Evolutionary conservation across 92 coral and sea anemone genomes (phyloP), one percentile per base, ranked within the genome.

Genomic region (Blastomussa wellsi): DNA sequence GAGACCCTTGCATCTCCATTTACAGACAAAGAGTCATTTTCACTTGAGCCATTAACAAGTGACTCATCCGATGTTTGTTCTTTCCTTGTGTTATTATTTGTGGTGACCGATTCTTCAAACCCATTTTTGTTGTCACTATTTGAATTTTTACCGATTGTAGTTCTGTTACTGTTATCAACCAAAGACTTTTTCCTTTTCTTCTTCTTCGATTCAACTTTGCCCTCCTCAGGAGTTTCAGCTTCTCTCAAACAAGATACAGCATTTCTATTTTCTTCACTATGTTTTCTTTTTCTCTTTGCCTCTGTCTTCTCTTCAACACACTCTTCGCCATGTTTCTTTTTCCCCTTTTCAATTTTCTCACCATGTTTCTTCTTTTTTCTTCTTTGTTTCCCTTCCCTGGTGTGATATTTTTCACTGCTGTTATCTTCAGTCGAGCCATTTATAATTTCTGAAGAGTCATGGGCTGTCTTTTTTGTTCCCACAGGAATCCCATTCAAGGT

Each of bases 291-390:
- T 41, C 77, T 55, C 84, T 29, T 52, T 78, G 59, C 44, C 75
- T 79, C 26, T 73, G 33, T 77, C 70, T 48, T 52, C 8, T 67
- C 72, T 22, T 76, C 69, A 36, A 5, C 13, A 55, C 51, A 37
- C 2, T 75, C 26, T 1, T 35, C 36, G n/a, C n/a, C 57, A 0
- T 39, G 14, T 51, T 31, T 33, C 14, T 19, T 41, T 15, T 74
- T 29, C 44, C 19, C 87, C 62, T 44, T 44, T 80, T 37, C 87
- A 59, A 29, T 55, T 41, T 76, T 42, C 16, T 1, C 33, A 47
- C 26, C 44, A 24, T 26, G 77, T 82, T 83, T 84, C 60, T 36
- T 89, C 75, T 29, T 41, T 85, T 52, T 89, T 49, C 81, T 80
- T 62, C 75, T 84, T 20, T 22, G 26, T 82, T 88, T 82, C 35